phyloP scores from a whole-genome alignment of 2,113 vertebrate species.

The Triplophysa tibetana region DNA sequence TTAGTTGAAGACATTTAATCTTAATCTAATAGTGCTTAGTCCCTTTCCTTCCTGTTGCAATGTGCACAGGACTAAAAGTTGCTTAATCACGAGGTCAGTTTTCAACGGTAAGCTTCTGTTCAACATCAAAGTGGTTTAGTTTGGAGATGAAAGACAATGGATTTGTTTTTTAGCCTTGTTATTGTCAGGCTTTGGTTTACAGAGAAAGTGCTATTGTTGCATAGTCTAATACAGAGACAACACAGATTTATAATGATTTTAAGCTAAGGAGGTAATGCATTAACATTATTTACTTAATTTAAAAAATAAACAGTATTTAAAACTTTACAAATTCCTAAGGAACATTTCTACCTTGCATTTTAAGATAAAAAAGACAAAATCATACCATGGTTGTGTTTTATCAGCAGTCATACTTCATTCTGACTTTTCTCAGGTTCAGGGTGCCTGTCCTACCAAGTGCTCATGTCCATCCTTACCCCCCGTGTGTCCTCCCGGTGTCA shows the following conservation, averaged over 20 bases:
- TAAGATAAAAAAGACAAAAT: neutral
- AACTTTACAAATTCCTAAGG: neutral
- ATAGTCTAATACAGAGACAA: neutral
- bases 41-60: neutral
- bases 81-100: neutral
- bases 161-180: neutral
- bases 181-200: neutral
- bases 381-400: neutral
- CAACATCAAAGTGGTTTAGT: neutral
- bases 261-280: neutral
- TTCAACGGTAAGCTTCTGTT: neutral
- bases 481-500: slow-evolving; percentile 59
- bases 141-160: neutral
- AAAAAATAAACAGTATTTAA: neutral
- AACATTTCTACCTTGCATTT: neutral
- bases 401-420: neutral
- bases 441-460: slow-evolving; percentile 56
- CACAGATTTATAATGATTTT: neutral
- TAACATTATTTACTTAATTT: neutral
- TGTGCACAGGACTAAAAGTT: neutral
- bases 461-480: slow-evolving; percentile 52
- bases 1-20: neutral
- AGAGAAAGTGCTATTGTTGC: neutral
- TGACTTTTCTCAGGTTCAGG: slow-evolving; percentile 47
- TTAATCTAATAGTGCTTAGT: neutral